Conservation (phyloP, 2,888 invertebrate species). For the Dromius quadrimaculatus region DNA sequence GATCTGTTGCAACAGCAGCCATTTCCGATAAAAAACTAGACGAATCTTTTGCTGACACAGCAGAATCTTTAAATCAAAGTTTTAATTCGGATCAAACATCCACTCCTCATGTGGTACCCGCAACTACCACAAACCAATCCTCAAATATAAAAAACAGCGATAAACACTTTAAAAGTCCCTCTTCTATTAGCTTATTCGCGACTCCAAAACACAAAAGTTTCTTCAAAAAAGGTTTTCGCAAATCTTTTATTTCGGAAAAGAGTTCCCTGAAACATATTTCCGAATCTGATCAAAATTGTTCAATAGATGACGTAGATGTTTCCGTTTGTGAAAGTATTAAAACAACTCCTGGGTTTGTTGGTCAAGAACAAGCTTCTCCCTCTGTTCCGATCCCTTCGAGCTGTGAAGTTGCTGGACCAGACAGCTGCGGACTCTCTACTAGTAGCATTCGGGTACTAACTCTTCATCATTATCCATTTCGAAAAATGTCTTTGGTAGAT, state of each 20-base stretch:
- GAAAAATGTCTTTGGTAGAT: slow-evolving; percentile 1
- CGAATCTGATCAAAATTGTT: slow-evolving; percentile 46
- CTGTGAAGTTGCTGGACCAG: slow-evolving; percentile 50
- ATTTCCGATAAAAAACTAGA: slow-evolving; percentile 32
- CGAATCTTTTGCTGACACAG: slow-evolving; percentile 19
- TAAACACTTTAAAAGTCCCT: slow-evolving; percentile 38
- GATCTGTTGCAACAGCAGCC: slow-evolving; percentile 32
- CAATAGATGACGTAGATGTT: slow-evolving; percentile 44
- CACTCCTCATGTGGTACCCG: slow-evolving; percentile 5
- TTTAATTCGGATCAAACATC: slow-evolving; percentile 27
- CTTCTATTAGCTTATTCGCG: slow-evolving; percentile 35
- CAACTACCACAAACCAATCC: slow-evolving; percentile 20
- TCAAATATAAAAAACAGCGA: slow-evolving; percentile 26
- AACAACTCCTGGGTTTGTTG: slow-evolving; percentile 18
- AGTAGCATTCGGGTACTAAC: slow-evolving; percentile 52
- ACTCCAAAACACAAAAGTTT: slow-evolving; percentile 45
- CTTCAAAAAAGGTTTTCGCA: slow-evolving; percentile 50
- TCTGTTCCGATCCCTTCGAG: slow-evolving; percentile 33
- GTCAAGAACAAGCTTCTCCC: slow-evolving; percentile 18
- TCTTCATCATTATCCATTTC: slow-evolving; percentile 45
- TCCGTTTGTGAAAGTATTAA: slow-evolving; percentile 38
- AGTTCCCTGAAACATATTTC: slow-evolving; percentile 35
- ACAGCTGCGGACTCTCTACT: slow-evolving; percentile 48
- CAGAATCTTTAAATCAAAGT: slow-evolving; percentile 38
- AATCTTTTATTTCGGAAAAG: slow-evolving; percentile 49